A percentile compares a stretch with the other conserved stretches of the same genome.
Evolutionary conservation across 2,113 vertebrate species (phyloP).

Genomic region (Xiphophorus hellerii): DNA sequence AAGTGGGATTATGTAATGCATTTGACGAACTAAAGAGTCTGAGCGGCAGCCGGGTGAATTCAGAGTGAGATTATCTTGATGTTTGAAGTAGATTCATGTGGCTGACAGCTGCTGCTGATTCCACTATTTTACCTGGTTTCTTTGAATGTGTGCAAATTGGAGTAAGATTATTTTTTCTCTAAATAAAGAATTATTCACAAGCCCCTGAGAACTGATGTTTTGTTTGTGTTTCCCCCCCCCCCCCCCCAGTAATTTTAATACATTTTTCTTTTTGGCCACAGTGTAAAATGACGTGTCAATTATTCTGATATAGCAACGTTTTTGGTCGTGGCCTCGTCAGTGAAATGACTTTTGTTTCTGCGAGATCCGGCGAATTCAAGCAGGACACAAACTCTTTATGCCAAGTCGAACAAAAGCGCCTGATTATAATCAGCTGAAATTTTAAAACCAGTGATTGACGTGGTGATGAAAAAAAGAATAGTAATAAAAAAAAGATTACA

Average conservation of each 20-base stretch:
- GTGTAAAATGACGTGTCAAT: background rate
- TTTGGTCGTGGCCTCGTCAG: too few species aligned
- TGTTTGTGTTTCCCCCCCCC: background rate
- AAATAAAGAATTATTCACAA: constrained; percentile 43
- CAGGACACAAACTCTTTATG: constrained; percentile 3
- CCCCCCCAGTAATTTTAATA: background rate
- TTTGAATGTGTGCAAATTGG: background rate
- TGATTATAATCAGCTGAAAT: background rate
- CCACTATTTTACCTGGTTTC: too few species aligned
- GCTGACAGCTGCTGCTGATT: background rate
- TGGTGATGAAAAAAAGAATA: background rate
- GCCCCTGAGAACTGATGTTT: constrained; percentile 19
- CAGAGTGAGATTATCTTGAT: background rate
- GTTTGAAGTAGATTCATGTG: background rate
- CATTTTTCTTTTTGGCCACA: background rate
- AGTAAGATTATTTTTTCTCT: background rate
- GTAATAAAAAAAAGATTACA: background rate
- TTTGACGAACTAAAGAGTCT: background rate
- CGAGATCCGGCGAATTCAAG: constrained; percentile 1
- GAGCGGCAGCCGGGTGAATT: background rate
- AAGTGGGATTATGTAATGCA: background rate
- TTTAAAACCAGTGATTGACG: background rate
- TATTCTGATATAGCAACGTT: background rate
- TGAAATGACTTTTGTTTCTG: constrained; percentile 11
- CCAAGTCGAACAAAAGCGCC: constrained; percentile 2